Base-by-base conservation (phyloP, 2,113 vertebrate genomes). In the Piprites chloris region DNA sequence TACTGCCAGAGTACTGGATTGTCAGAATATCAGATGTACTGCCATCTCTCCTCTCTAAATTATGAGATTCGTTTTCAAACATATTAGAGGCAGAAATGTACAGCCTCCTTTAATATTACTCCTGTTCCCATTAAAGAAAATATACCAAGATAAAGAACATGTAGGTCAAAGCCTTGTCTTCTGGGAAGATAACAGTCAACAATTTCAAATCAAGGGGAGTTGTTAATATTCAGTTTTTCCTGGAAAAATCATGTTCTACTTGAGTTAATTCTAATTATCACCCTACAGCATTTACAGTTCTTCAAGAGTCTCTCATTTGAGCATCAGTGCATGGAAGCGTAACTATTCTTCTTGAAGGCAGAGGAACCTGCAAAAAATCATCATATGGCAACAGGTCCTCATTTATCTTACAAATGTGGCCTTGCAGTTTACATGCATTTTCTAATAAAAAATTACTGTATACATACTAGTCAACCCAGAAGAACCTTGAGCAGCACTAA, bases 141-240 rank as follows among this genome's bases (percentile, higher is more conserved):
- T 85, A 59, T 44, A 67, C 72, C 2, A 21, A 84, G 72, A 93
- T 72, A 93, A 62, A 94, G 91, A 79, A 97, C 8, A 8, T 50
- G 76, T 72, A 96, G 69, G 86, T 93, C 90, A 94, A 94, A 89
- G 53, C 49, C 83, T 80, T 80, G 61, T 90, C 82, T 92, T 92
- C 82, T 88, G 61, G 53, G 72, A 92, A 93, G 65, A 65, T 33
- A 85, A 81, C 4, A 12, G 35, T 61, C 52, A 83, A 82, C 58
- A 53, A 82, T 19, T 72, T 74, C 73, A 85, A 79, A 94, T 66
- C 42, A 83, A 74, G 47, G 32, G 23, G 35, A 86, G 52, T 18
- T 58, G 47, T 84, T 88, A 88, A 95, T 47, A 50, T 50, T 89
- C 61, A 75, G 53, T 68, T 90, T 92, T 80, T 84, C 76, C 80